Conservation (phyloP, 1,140 invertebrate species). For the Batillaria attramentaria region DNA sequence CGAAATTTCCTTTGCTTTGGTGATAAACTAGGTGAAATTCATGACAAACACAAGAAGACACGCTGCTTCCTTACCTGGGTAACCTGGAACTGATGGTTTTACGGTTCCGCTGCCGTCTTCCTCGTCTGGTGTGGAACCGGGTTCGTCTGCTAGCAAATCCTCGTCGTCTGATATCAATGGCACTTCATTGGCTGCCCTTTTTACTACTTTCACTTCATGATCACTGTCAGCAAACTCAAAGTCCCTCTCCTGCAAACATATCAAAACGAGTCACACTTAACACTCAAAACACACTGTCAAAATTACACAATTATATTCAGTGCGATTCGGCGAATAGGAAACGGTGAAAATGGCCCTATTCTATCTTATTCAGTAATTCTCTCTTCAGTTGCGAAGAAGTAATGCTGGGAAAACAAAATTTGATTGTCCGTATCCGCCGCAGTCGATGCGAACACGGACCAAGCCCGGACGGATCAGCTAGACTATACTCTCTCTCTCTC, state of each 20-base stretch:
- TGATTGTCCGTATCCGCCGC: too few species aligned
- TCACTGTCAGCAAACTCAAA: constrained; percentile 52
- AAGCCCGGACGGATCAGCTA: too few species aligned
- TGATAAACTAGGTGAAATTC: too few species aligned
- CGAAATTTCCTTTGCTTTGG: too few species aligned
- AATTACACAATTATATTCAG: background rate
- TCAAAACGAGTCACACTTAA: background rate
- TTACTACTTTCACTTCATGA: constrained; percentile 28
- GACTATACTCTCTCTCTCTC: too few species aligned
- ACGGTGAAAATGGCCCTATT: too few species aligned
- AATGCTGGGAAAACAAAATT: too few species aligned
- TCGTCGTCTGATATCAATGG: constrained; percentile 48
- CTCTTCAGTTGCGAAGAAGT: too few species aligned
- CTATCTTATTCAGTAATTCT: too few species aligned
- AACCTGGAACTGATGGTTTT: constrained; percentile 23
- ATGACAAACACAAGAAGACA: too few species aligned
- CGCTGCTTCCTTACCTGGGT: constrained; percentile 43
- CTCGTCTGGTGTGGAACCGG: constrained; percentile 38
- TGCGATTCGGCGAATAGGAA: background rate
- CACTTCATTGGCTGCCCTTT: constrained; percentile 26
- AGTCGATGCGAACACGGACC: too few species aligned
- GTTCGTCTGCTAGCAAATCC: constrained; percentile 52
- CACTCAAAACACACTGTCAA: background rate
- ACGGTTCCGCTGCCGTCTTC: constrained; percentile 34
- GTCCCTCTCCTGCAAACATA: constrained; percentile 45